Base-by-base conservation (phyloP, 2,113 vertebrate genomes). In the Seriola dumerili region DNA sequence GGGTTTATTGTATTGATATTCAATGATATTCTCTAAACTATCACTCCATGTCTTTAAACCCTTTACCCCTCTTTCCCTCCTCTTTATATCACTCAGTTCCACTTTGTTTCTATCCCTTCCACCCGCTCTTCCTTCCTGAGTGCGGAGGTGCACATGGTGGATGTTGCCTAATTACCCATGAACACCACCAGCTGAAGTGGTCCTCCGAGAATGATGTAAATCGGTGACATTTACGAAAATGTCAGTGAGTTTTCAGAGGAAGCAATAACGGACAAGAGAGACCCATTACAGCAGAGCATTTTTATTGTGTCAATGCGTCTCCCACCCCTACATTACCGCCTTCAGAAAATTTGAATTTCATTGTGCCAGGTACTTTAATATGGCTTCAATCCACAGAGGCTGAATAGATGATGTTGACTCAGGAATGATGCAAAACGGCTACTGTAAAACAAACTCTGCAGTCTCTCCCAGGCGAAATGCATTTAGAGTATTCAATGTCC, bases 161-260 rank as follows among this genome's bases (percentile, higher is more conserved):
- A 71, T 13, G 66, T 69, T 82, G 66, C 42, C 72, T 85, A 89
- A 91, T 92, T 89, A 80, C 71, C 81, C 82, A 80, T 70, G 80
- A 88, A 87, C 86, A 82, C 64, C 81, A 85, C 59, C 81, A 52
- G 65, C 68, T 80, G 40, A 85, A 90, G 78, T 59, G 83, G 61
- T 90, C 89, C 87, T 79, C 61, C 0, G 85, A 89, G 89, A 88
- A 86, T 78, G 87, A 92, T 83, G 79, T 78, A 89, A 90, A 89
- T 89, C 59, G 32, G 55, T 92, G 92, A 85, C 89, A 94, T 93
- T 95, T 94, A 88, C 59, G 75, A 89, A 91, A 91, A 92, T 93
- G 91, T 89, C 93, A 92, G 77, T 82, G 76, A 89, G 83, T 86
- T 90, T 90, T 93, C 87, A 76, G 32, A 79, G 82, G 82, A 89